phyloP scores from a whole-genome alignment of 2,888 invertebrate species.

The Polyploca ridens region DNA sequence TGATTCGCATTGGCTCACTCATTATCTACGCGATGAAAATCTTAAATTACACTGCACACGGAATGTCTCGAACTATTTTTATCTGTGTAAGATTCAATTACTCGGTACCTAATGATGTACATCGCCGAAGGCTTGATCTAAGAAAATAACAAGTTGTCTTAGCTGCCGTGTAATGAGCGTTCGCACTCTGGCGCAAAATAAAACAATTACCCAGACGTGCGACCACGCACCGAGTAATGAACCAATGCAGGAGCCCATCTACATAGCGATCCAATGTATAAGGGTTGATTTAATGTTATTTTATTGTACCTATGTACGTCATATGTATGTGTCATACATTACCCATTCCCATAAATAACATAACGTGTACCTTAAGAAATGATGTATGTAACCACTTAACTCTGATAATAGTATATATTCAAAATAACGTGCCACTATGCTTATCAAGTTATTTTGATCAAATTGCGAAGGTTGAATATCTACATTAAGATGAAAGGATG shows the following conservation, averaged over 20 bases:
- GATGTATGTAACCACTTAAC: too few species aligned
- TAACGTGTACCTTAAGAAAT: too few species aligned
- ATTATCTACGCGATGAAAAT: conserved; percentile 77
- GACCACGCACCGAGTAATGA: conserved; percentile 1
- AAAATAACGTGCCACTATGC: neutral
- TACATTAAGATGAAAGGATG: too few species aligned
- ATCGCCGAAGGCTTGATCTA: conserved; percentile 54
- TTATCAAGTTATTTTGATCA: neutral
- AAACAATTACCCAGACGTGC: conserved; percentile 41
- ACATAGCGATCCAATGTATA: conserved; percentile 16
- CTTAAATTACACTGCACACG: conserved; percentile 75
- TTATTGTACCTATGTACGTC: too few species aligned
- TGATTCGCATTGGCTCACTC: conserved; percentile 70
- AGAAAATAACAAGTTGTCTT: conserved; percentile 59
- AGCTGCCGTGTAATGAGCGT: conserved; percentile 52
- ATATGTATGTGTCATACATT: neutral
- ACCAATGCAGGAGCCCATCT: neutral
- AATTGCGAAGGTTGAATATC: neutral
- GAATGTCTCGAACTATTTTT: conserved; percentile 68
- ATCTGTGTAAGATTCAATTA: conserved; percentile 78
- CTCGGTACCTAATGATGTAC: conserved; percentile 59
- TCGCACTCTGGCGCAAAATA: conserved; percentile 39
- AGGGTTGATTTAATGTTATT: conserved; percentile 17
- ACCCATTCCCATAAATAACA: too few species aligned
- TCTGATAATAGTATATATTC: neutral